Evolutionary conservation across 2,888 invertebrate genomes (phyloP), one percentile per base, ranked within the genome.

Genomic region (Synanthedon myopaeformis): DNA sequence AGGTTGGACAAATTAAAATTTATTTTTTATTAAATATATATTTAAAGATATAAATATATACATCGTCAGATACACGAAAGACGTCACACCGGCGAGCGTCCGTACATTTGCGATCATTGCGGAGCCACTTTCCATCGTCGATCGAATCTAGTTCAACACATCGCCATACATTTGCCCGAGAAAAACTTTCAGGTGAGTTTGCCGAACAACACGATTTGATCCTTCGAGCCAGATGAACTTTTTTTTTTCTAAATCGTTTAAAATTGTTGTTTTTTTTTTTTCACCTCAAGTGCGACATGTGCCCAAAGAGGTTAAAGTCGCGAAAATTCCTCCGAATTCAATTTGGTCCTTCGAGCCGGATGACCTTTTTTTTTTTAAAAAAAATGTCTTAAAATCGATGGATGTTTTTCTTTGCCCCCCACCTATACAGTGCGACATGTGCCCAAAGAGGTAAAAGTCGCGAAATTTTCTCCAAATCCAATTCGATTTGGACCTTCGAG

Each of bases 301-400:
- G 86, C 62, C 82, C 82, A 3, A 85, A 85, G 58, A 70, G 75
- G 49, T 66, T 86, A 54, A 83, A 84, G 58, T 85, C 84, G 42
- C 74, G 76, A 64, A 85, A 85, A 69, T 81, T 85, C 66, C 83
- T 85, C 0, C 83, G 85, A 58, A 86, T 86, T 2, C 85, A 86
- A 5, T 23, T 35, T 35, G 35, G 35, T 35, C 35, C 35, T 35
- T 35, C 35, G 35, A 35, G 35, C 35, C 35, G 6, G 35, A 8
- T 10, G 19, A 17, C 51, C 0, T 11, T 51, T 17, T 6, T 19
- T n/a, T 17, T 50, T 50, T 1, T n/a, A n/a, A n/a, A n/a, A 4
- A 6, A 28, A 28, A 5, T 3, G 28, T 28, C n/a, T 2, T 19
- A 19, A 19, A 19, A 19, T 19, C n/a, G n/a, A n/a, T n/a, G n/a